Conservation (phyloP, 1,140 invertebrate species). For the Hyposmocoma kahamanoa region DNA sequence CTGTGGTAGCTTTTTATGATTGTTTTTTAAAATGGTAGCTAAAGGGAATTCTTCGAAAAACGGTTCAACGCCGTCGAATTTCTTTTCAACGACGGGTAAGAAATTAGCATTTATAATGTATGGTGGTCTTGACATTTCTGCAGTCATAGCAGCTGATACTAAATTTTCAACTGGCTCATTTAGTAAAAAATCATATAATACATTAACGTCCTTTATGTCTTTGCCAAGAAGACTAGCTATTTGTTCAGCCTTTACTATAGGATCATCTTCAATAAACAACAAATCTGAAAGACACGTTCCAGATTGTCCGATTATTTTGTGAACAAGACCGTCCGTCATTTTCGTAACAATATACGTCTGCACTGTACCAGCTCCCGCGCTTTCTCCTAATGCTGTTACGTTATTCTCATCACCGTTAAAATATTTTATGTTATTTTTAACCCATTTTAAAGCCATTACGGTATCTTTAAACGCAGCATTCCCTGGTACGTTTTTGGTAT, state of each 20-base stretch:
- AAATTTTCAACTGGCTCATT: constrained; percentile 59
- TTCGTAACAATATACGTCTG: constrained; percentile 80
- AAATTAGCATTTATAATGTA: constrained; percentile 36
- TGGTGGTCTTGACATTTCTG: constrained; percentile 34
- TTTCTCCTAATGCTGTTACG: constrained; percentile 84
- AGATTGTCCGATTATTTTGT: constrained; percentile 74
- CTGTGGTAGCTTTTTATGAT: constrained; percentile 74
- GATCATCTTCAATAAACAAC: constrained; percentile 51
- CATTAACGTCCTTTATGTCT: constrained; percentile 38
- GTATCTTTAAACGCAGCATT: constrained; percentile 81
- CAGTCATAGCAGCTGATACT: constrained; percentile 36
- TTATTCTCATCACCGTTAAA: constrained; percentile 84
- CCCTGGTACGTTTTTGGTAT: constrained; percentile 75
- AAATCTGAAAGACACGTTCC: constrained; percentile 77
- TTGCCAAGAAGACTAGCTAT: constrained; percentile 59
- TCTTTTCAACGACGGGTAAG: constrained; percentile 60
- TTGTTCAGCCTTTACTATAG: constrained; percentile 37
- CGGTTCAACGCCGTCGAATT: constrained; percentile 41
- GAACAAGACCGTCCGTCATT: constrained; percentile 75
- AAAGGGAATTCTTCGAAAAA: constrained; percentile 57
- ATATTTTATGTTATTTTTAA: constrained; percentile 58
- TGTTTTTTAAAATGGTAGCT: constrained; percentile 47
- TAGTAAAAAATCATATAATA: constrained; percentile 59
- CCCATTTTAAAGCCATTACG: constrained; percentile 67
- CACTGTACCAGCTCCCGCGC: constrained; percentile 80